Base-by-base conservation (phyloP, 23 tunicate genomes). In the Oikopleura dioica region DNA sequence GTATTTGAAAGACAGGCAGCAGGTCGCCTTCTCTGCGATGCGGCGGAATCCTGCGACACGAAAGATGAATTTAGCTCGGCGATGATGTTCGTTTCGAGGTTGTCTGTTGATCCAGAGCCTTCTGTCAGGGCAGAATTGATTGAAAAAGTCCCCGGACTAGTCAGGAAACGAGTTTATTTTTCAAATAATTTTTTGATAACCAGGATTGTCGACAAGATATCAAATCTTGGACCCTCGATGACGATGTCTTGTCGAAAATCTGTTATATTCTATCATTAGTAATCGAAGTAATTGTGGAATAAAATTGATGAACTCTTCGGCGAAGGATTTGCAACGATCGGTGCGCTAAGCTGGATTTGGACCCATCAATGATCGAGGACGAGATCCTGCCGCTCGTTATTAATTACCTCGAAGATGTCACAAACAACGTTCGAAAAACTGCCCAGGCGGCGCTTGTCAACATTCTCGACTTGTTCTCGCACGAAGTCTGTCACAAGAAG, bases 81-180 rank as follows among this genome's bases (percentile, higher is more conserved):
- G 0, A 38, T 38, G 26, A 50, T 37, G 35, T 77, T 50, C 33
- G 33, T 37, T 38, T 51, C 38, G 36, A 37, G 38, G 12, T 37
- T 77, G 0, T 77, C 68, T 35, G 68, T 37, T 37, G 79, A 77
- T 38, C 50, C 38, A 24, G 79, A 77, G 0, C 79, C 79, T 36
- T 37, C 79, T 0, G 79, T 77, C 28, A 32, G 79, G 38, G 79
- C 38, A 37, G 79, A 77, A 77, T 31, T 77, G 0, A 77, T 77
- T 59, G 79, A 77, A 1, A 50, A 77, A 38, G 29, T 77, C 29
- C 55, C 68, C 29, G 79, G 38, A 37, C 33, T 77, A 77, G 55
- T 16, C n/a, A n/a, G n/a, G n/a, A n/a, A n/a, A n/a, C n/a, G n/a
- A n/a, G n/a, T n/a, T n/a, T n/a, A n/a, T n/a, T n/a, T n/a, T n/a